Base-by-base conservation (phyloP, 2,113 vertebrate species). In the Stegastes partitus region DNA sequence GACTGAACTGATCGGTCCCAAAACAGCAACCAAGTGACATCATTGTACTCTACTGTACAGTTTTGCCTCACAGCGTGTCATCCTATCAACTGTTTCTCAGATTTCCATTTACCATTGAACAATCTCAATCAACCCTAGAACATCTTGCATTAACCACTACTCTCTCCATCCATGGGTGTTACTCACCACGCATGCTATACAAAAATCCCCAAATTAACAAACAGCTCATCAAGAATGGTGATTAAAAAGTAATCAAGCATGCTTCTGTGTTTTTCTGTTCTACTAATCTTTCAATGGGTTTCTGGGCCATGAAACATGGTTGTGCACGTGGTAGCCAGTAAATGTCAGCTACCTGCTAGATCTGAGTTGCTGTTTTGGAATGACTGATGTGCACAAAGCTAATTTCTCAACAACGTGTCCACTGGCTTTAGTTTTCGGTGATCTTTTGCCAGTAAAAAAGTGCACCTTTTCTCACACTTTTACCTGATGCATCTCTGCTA, bases 251-350 rank as follows among this genome's bases (percentile, higher is more conserved):
- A 42, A 74, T 12, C 47, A 68, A 49, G 14, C n/a, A 56, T 9
- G 3, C 22, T n/a, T n/a, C 16, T 62, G 16, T 56, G 51, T 19
- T 54, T 75, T 55, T 18, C 4, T 58, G 25, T 37, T 39, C 19
- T 42, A 26, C 54, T 15, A 11, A 8, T 45, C 54, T 34, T 56
- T 26, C 44, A 57, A 6, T 58, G 23, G 23, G n/a, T 79, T 45
- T 82, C 19, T 67, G 63, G 70, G 26, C 62, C 44, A 85, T 69
- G 2, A 74, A 64, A 70, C 56, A 39, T 45, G 63, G 6, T 44
- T 47, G 22, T 34, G 62, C 88, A 88, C 84, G 84, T 87, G 90
- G 85, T 73, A 44, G 25, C 68, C 68, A 68, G 67, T 66, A 68
- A 81, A 77, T 55, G 25, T 73, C 79, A 87, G 50, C 22, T 37